phyloP scores from a whole-genome alignment of 1,140 invertebrate species.

The Acromyrmex charruanus region DNA sequence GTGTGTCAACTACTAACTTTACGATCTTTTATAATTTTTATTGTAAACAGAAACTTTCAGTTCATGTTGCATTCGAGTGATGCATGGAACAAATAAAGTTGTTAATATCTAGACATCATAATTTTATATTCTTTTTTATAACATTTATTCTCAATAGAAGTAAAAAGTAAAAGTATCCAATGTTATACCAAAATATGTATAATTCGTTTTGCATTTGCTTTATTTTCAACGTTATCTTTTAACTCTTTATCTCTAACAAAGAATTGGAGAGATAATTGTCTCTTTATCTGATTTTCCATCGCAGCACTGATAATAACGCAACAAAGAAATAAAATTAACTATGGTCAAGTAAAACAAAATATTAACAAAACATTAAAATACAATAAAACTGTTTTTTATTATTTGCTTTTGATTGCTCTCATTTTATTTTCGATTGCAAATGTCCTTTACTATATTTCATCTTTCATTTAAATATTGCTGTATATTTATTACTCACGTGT shows the following conservation, averaged over 20 bases:
- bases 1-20: not conserved
- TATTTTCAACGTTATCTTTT: not conserved
- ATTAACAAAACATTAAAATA: not conserved
- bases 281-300: not conserved
- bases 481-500: not conserved
- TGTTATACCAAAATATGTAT: not conserved
- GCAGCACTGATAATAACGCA: not conserved
- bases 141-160: not conserved
- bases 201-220: not conserved
- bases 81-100: not conserved
- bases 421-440: constrained; percentile 1
- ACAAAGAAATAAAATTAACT: not conserved
- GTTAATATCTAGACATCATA: not conserved
- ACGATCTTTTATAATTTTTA: not conserved
- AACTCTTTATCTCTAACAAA: constrained; percentile 3
- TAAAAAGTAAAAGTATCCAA: not conserved
- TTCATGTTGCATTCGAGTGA: not conserved
- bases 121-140: not conserved
- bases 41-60: not conserved
- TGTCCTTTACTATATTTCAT: not conserved
- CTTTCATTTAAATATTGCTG: constrained; percentile 10
- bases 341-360: not conserved
- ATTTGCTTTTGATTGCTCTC: not conserved
- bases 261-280: not conserved
- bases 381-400: not conserved